phyloP scores from a whole-genome alignment of 2,888 invertebrate species.

The Microctonus aethiopoides region DNA sequence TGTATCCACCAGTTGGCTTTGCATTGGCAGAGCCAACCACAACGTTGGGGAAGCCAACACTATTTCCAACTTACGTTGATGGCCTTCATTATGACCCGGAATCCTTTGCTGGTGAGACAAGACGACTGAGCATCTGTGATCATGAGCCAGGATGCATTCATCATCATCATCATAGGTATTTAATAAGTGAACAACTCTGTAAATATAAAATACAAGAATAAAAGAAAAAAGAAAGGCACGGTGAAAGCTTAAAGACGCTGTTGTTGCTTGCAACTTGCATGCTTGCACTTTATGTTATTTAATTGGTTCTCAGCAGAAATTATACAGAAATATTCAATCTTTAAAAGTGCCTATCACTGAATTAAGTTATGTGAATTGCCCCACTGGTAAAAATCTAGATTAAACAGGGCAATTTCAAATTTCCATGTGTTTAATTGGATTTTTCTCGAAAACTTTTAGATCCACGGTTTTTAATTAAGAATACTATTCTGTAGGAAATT shows the following conservation, averaged over 20 bases:
- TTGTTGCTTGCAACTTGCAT: constrained; percentile 33
- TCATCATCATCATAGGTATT: constrained; percentile 59
- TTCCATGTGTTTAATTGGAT: too few relatives aligned
- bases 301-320: too few relatives aligned
- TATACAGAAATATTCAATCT: too few relatives aligned
- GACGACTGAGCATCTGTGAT: constrained; percentile 57
- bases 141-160: constrained; percentile 59
- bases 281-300: too few relatives aligned
- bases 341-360: too few relatives aligned
- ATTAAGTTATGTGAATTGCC: too few relatives aligned
- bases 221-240: not conserved
- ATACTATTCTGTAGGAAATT: too few relatives aligned
- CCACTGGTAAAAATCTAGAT: too few relatives aligned
- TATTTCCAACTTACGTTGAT: constrained; percentile 67
- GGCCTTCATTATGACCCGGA: constrained; percentile 65
- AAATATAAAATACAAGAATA: not conserved
- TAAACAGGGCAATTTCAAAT: too few relatives aligned
- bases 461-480: too few relatives aligned
- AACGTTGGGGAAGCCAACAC: constrained; percentile 63
- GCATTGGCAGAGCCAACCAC: constrained; percentile 59
- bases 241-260: not conserved
- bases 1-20: constrained; percentile 60
- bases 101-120: constrained; percentile 57
- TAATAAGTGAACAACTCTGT: not conserved
- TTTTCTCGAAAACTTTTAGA: too few relatives aligned